Evolutionary conservation across 2,113 vertebrate species (phyloP).

Genomic region (Dolichallabes microphthalmus): DNA sequence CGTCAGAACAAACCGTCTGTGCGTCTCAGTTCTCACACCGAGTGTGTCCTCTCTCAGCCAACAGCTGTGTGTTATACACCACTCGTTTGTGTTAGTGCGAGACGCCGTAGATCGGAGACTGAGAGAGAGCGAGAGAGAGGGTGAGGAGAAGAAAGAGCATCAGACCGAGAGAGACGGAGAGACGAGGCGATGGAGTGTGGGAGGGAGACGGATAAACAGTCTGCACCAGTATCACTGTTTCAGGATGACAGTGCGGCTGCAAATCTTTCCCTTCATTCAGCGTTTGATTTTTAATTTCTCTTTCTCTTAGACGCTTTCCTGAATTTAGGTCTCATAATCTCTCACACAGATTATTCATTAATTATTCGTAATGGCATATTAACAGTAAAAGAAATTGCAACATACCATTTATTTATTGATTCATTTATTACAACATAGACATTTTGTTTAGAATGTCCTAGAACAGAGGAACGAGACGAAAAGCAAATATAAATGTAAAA

Average conservation of each 20-base stretch:
- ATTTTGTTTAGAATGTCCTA: neutral
- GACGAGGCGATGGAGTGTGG: neutral
- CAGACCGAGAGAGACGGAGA: neutral
- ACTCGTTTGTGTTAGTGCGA: neutral
- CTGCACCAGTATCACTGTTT: no score
- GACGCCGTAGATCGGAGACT: neutral
- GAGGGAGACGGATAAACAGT: neutral
- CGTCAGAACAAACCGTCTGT: conserved; percentile 30
- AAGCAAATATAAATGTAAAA: neutral
- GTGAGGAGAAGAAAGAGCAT: neutral
- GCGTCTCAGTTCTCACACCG: neutral
- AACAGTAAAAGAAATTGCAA: neutral
- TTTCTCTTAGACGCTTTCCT: neutral
- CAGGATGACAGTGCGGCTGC: neutral
- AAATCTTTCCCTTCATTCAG: neutral
- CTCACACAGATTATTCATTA: neutral
- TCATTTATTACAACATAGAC: neutral
- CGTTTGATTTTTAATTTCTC: neutral
- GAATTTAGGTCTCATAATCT: neutral
- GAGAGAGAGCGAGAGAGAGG: conserved; percentile 1
- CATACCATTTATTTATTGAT: neutral
- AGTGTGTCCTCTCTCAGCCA: conserved; percentile 14
- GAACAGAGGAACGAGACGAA: neutral
- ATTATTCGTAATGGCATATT: neutral
- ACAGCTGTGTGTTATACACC: neutral